Conservation (phyloP, 2,888 invertebrate species). For the Agrochola lychnidis region DNA sequence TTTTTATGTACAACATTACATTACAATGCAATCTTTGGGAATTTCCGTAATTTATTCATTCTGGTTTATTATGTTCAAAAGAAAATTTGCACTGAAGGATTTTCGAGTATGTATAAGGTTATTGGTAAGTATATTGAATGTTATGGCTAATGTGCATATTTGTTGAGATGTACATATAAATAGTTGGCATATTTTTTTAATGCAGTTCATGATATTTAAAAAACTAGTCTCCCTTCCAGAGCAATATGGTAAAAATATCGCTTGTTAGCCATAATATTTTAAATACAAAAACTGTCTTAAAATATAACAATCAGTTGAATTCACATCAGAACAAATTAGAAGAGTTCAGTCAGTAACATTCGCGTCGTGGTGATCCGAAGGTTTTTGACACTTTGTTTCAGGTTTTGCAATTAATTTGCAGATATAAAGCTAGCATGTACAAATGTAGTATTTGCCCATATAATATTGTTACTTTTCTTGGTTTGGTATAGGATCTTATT, state of each 20-base stretch:
- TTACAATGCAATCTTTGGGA: neutral
- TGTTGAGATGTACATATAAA: neutral
- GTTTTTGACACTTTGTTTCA: neutral
- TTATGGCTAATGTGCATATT: conserved; percentile 20
- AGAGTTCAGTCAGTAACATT: neutral
- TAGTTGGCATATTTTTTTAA: neutral
- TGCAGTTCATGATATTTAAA: conserved; percentile 1
- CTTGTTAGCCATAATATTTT: conserved; percentile 11
- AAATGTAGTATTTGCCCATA: neutral
- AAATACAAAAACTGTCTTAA: neutral
- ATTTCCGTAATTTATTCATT: neutral
- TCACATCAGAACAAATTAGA: neutral
- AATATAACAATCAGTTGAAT: neutral
- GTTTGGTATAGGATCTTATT: neutral
- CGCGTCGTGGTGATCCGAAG: neutral
- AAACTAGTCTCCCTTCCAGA: neutral
- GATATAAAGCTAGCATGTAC: conserved; percentile 7
- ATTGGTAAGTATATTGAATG: conserved; percentile 46
- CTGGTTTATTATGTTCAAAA: conserved; percentile 8
- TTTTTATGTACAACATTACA: neutral
- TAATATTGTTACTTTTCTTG: neutral
- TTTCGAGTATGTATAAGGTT: conserved; percentile 18
- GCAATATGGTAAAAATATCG: neutral
- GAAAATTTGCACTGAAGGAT: conserved; percentile 17
- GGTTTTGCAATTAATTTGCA: conserved; percentile 7